Evolutionary conservation across 2,888 invertebrate genomes (phyloP), one percentile per base, ranked within the genome.

Genomic region (Polietes domitor): DNA sequence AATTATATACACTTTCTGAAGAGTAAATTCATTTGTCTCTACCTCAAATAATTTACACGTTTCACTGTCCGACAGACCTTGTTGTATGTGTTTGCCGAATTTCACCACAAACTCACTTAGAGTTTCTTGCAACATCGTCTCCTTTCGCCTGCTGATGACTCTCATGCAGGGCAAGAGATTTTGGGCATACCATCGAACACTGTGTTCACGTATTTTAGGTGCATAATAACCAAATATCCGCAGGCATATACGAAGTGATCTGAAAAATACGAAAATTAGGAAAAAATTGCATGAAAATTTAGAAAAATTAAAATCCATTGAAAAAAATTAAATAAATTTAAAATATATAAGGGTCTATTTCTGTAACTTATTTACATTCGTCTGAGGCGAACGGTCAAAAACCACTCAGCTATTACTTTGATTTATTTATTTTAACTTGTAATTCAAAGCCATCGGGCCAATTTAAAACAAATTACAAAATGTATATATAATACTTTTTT

Each of bases 191-290:
- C 95, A 95, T 89, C 96, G 95, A 85, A 96, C 95, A 91, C 96
- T 96, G 80, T 95, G 94, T 21, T 97, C 96, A 82, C 94, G 93
- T 86, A 97, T 96, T 86, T 95, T 94, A 86, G 96, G 95, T 86
- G 95, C 95, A 86, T 97, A 94, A 88, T 96, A 94, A 0, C 96
- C 94, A 92, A 97, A 97, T 83, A 96, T 93, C 93, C 94, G 95
- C 4, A 97, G 92, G 32, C 97, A 96, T 68, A 96, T 96, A 86
- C 96, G 93, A 65, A 97, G 91, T 41, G 95, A 95, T 81, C 96
- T 93, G 94, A 90, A 88, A 77, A n/a, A n/a, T n/a, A 7, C 2
- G 26, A 41, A 28, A 37, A 61, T n/a, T n/a, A n/a, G n/a, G n/a
- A 17, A 32, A 28, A n/a, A 9, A 6, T 0, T 19, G 32, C 28